Percentiles rank a stretch among this genome's conserved stretches.
Evolutionary conservation across 2,888 invertebrate species (phyloP).

Genomic region (Muschampia staudingeri): DNA sequence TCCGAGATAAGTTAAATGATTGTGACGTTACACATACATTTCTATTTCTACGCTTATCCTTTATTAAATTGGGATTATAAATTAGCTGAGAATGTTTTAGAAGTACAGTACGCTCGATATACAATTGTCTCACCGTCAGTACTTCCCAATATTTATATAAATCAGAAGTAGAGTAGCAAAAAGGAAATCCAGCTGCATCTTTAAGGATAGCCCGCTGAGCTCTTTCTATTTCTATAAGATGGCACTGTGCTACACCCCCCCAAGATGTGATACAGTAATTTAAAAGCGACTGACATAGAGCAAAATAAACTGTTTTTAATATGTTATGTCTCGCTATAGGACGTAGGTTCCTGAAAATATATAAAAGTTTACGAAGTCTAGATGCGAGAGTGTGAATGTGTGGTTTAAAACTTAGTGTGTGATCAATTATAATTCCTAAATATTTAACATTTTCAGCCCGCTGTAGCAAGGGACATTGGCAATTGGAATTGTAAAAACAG

Average conservation of each 20-base stretch:
- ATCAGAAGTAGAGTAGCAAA: no score
- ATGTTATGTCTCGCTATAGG: background rate
- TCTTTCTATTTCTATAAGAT: background rate
- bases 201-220: no score
- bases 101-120: background rate
- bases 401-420: constrained; percentile 3
- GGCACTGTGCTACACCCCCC: constrained; percentile 31
- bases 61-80: background rate
- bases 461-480: background rate
- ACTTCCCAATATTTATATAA: background rate
- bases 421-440: constrained; percentile 24
- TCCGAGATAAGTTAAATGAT: background rate
- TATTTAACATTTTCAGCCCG: constrained; percentile 7
- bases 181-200: no score
- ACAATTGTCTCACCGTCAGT: background rate
- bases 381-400: background rate
- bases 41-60: constrained; percentile 10
- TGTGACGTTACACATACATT: background rate
- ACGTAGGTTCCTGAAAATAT: background rate
- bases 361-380: constrained; percentile 24
- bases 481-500: background rate
- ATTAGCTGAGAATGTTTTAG: background rate
- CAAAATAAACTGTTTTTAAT: constrained; percentile 13
- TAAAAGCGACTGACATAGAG: constrained; percentile 4
- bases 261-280: constrained; percentile 20